Percentiles rank a stretch among this genome's conserved stretches.
These are phyloP conservation scores for Wiebesia pumilae DNA, from an alignment of 1,140 invertebrate species.

Conservation along the genomic window DNA sequence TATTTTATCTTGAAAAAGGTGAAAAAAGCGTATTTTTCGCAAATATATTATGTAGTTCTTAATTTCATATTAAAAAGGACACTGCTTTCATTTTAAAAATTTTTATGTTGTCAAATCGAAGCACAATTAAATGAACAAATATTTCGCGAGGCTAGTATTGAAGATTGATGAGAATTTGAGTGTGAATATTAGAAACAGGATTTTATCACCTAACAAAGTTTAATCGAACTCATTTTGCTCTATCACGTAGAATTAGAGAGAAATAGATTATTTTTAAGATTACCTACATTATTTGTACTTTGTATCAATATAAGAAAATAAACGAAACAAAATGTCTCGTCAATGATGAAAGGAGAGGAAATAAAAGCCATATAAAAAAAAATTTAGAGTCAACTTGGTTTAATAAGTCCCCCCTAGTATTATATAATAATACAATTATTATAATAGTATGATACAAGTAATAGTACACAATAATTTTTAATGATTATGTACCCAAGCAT, in stretches of 20 bases:
- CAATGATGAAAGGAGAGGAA: conserved; percentile 14
- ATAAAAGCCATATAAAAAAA: conserved; percentile 8
- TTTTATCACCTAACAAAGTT: background rate
- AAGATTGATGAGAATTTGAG: conserved; percentile 2
- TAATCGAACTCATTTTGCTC: background rate
- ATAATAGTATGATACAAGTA: conserved; percentile 55
- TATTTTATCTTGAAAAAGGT: too few relatives aligned
- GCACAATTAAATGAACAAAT: background rate
- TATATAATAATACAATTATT: conserved; percentile 54
- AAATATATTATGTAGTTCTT: background rate
- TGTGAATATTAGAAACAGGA: background rate
- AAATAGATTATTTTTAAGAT: background rate
- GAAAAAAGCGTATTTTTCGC: background rate
- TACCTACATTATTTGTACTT: conserved; percentile 11
- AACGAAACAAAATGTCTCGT: background rate
- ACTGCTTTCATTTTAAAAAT: conserved; percentile 10
- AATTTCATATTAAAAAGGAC: background rate
- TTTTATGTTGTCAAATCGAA: background rate
- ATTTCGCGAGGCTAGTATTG: background rate
- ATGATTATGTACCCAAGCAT: conserved; percentile 56
- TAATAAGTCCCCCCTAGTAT: conserved; percentile 55
- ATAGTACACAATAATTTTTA: conserved; percentile 54
- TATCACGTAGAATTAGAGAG: background rate
- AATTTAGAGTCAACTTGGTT: conserved; percentile 56
- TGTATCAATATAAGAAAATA: conserved; percentile 15